A percentile compares a stretch with the other conserved stretches of the same genome.
Evolutionary conservation across 2,797 vertebrate species (phyloP).

Genomic region (Manis javanica): DNA sequence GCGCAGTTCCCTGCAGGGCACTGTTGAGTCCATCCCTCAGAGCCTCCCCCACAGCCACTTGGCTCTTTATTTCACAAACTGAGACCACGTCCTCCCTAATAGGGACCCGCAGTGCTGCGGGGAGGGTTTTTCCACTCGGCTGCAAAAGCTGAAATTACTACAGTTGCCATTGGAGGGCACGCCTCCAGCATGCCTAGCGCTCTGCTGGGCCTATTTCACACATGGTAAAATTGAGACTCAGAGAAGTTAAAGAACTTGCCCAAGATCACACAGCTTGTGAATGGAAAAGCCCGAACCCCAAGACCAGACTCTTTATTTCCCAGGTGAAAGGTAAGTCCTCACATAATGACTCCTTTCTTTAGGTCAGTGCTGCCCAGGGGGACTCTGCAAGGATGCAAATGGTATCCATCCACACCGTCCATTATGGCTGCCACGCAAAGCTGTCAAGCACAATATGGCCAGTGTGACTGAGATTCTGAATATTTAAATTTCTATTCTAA

Average conservation of each 20-base stretch:
- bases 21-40: too few species aligned
- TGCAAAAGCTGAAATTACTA: neutral
- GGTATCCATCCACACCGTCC: accelerated
- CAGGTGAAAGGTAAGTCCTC: neutral
- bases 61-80: accelerated
- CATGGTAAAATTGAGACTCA: neutral
- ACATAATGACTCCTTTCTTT: neutral
- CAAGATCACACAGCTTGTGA: neutral
- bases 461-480: neutral
- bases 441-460: neutral
- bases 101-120: neutral
- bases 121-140: neutral
- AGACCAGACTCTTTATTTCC: neutral
- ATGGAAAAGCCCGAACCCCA: neutral
- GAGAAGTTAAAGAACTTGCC: neutral
- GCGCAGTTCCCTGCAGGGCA: accelerated
- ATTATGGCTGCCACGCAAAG: accelerated
- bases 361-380: neutral
- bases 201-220: neutral
- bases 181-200: accelerated
- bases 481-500: neutral
- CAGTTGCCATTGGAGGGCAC: neutral
- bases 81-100: neutral
- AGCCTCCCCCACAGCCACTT: too few species aligned
- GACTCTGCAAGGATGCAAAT: too few species aligned